Conservation (phyloP, 2,888 invertebrate species). For the Campaea margaritaria region DNA sequence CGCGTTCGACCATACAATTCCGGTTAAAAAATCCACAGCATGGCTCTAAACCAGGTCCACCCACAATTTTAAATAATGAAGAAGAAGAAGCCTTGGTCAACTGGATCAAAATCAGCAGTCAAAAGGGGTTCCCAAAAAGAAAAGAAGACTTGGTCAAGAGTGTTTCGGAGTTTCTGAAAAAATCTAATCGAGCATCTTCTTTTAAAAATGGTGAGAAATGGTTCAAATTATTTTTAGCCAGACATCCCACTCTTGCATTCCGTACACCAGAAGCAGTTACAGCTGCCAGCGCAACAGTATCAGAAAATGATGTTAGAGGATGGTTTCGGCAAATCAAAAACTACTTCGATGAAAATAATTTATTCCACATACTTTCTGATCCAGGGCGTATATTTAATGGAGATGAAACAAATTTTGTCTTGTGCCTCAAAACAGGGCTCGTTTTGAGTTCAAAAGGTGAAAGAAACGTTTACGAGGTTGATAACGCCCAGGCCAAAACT, state of each 20-base stretch:
- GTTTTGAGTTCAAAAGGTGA: slow-evolving; percentile 37
- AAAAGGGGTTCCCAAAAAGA: slow-evolving; percentile 53
- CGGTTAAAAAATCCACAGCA: slow-evolving; percentile 7
- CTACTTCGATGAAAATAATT: slow-evolving; percentile 40
- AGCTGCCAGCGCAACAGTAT: slow-evolving; percentile 46
- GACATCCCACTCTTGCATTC: slow-evolving; percentile 46
- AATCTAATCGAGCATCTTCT: slow-evolving; percentile 7
- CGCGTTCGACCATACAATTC: slow-evolving; percentile 14
- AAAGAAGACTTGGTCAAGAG: slow-evolving; percentile 43
- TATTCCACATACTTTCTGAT: slow-evolving; percentile 23
- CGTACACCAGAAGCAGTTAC: slow-evolving; percentile 49
- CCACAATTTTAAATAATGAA: slow-evolving; percentile 21
- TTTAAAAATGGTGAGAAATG: slow-evolving; percentile 15
- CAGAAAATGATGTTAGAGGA: slow-evolving; percentile 31
- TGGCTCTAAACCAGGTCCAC: slow-evolving; percentile 11
- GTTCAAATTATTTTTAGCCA: slow-evolving; percentile 42
- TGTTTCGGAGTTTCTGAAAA: slow-evolving; percentile 46
- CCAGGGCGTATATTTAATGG: neutral
- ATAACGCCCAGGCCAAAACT: slow-evolving; percentile 52
- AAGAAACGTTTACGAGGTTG: slow-evolving; percentile 60
- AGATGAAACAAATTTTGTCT: slow-evolving; percentile 46
- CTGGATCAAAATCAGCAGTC: slow-evolving; percentile 48
- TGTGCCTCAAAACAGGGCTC: slow-evolving; percentile 45
- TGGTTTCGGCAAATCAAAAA: slow-evolving; percentile 43
- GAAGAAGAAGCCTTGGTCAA: slow-evolving; percentile 50